These are phyloP conservation scores for Corythornis leucogaster DNA, from an alignment of 2,797 vertebrate genomes.

Conservation along the genomic window DNA sequence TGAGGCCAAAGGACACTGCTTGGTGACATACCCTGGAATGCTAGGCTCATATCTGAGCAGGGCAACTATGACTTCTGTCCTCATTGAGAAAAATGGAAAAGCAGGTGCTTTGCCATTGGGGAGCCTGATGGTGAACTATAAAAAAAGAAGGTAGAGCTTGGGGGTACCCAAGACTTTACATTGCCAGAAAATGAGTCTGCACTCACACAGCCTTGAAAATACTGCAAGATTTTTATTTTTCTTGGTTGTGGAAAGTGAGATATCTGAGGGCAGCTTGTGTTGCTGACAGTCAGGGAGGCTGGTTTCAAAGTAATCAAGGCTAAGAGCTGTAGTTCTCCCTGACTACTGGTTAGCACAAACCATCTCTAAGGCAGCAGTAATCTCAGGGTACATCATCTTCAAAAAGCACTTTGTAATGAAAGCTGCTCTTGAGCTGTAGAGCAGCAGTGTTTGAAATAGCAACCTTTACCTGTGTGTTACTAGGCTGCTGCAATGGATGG, in stretches of 20 bases:
- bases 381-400: conserved; percentile 10
- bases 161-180: neutral
- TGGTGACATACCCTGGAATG: neutral
- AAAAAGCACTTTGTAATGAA: conserved; percentile 13
- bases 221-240: neutral
- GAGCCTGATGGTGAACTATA: neutral
- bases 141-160: neutral
- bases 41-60: neutral
- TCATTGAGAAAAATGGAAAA: neutral
- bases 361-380: neutral
- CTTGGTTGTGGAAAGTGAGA: neutral
- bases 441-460: neutral
- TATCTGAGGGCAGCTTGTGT: neutral
- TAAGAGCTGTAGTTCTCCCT: neutral
- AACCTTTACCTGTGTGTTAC: neutral
- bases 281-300: neutral
- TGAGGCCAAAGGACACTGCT: neutral
- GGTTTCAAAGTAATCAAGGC: conserved; percentile 32
- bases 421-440: neutral
- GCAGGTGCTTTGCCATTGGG: neutral
- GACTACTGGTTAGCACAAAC: conserved; percentile 21
- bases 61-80: neutral
- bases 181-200: neutral
- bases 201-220: neutral
- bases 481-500: neutral